Evolutionary conservation across 2,797 vertebrate genomes (phyloP).

Genomic region (Scomberomorus guttatus): DNA sequence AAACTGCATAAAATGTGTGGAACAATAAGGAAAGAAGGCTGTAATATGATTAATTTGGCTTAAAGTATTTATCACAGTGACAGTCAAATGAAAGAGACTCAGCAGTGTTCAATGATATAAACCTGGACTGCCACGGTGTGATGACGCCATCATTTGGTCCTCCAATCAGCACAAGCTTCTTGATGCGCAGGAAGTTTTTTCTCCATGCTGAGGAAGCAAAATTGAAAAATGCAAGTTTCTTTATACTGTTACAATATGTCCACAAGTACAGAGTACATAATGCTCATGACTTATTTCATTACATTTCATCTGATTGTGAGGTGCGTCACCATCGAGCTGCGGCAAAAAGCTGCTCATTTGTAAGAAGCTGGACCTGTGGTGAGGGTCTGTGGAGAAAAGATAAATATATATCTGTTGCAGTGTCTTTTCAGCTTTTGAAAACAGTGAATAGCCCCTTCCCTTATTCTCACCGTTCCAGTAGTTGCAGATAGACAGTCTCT

Average conservation of each 20-base stretch:
- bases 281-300: background rate
- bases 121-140: conserved; percentile 94
- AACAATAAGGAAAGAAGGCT: too few species aligned
- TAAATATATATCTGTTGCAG: background rate
- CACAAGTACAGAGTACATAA: background rate
- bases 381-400: conserved; percentile 85
- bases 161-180: conserved; percentile 90
- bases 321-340: conserved; percentile 86
- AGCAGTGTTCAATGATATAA: background rate
- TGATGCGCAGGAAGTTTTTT: conserved; percentile 88
- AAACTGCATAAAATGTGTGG: too few species aligned
- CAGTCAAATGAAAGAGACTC: background rate
- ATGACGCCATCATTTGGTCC: conserved; percentile 93
- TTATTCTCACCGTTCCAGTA: conserved; percentile 91
- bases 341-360: conserved; percentile 85
- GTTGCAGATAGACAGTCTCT: conserved; percentile 89
- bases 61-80: background rate
- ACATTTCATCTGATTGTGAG: conserved; percentile 84
- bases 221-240: too few species aligned
- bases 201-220: conserved; percentile 84
- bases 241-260: background rate
- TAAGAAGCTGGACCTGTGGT: conserved; percentile 86
- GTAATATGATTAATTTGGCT: background rate
- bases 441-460: too few species aligned
- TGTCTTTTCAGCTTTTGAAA: background rate